Evolutionary conservation across 2,113 vertebrate genomes (phyloP).

Genomic region (Lophura nycthemera): DNA sequence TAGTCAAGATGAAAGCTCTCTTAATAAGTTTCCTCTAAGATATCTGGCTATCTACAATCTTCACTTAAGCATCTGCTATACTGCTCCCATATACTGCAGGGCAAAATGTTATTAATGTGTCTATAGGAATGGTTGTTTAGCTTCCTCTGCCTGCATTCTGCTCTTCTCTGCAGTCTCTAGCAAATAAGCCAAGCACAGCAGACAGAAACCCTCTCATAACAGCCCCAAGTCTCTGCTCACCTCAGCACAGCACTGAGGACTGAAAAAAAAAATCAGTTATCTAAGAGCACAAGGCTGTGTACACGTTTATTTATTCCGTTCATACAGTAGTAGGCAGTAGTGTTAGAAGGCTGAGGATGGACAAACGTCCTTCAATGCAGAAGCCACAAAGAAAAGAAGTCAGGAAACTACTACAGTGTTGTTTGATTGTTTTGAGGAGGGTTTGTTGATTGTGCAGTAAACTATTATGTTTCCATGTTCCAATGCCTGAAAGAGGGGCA

Average conservation of each 20-base stretch:
- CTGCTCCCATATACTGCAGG: not conserved
- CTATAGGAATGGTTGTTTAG: not conserved
- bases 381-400: not conserved
- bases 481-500: not conserved
- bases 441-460: not conserved
- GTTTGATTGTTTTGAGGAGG: not conserved
- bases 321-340: not conserved
- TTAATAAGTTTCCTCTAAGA: conserved; percentile 28
- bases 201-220: not conserved
- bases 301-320: not conserved
- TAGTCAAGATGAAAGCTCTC: conserved; percentile 51
- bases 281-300: fast-evolving
- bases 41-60: conserved; percentile 26
- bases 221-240: not conserved
- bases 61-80: not conserved
- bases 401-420: not conserved
- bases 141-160: not conserved
- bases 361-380: not conserved
- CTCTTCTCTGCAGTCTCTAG: not conserved
- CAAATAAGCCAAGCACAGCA: not conserved
- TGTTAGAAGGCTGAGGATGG: not conserved
- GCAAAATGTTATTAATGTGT: not conserved
- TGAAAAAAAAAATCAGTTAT: not conserved
- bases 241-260: not conserved
- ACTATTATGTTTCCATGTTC: not conserved